phyloP scores from a whole-genome alignment of 2,113 vertebrate species.

The Spermophilus dauricus region DNA sequence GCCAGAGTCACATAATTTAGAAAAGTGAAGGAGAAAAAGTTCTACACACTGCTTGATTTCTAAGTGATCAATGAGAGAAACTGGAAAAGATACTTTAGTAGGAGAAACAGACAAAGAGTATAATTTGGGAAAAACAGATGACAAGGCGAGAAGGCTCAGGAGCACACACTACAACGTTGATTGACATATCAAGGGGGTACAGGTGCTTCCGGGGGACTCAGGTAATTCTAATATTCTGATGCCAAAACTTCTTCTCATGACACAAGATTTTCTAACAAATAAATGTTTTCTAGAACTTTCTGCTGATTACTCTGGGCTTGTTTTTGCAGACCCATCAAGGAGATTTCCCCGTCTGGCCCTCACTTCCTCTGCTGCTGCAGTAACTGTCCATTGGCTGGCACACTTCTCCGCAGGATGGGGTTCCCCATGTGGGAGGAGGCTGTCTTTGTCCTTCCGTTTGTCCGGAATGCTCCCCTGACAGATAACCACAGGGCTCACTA shows the following conservation, averaged over 20 bases:
- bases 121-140: background rate
- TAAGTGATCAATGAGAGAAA: background rate
- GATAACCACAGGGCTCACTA: rapidly evolving
- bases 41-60: background rate
- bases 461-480: background rate
- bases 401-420: background rate
- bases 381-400: background rate
- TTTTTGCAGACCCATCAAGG: background rate
- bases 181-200: background rate
- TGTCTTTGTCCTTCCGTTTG: rapidly evolving
- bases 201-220: rapidly evolving
- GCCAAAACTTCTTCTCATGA: background rate
- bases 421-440: rapidly evolving
- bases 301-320: background rate
- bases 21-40: background rate
- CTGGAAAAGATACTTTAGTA: background rate
- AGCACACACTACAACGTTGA: background rate
- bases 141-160: background rate
- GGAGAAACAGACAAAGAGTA: background rate
- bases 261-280: background rate
- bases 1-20: background rate
- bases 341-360: too few relatives aligned
- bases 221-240: background rate
- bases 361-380: too few relatives aligned
- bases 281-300: background rate